Conservation (phyloP, 2,888 invertebrate species). For the Oligia strigilis region DNA sequence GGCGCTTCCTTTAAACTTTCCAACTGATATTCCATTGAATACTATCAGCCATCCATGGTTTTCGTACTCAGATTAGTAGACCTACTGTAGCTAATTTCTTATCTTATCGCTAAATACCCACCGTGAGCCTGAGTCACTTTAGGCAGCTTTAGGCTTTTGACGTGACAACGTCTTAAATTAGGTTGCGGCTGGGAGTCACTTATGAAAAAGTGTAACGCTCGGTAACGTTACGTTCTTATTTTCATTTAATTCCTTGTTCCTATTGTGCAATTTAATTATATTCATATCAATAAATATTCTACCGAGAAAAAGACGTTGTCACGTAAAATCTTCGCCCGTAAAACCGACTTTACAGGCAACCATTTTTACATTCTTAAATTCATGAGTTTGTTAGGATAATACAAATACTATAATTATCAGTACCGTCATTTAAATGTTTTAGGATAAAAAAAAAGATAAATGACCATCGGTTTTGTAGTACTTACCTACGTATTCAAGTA, state of each 20-base stretch:
- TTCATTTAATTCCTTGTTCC: too few species aligned
- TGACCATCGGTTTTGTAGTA: not conserved
- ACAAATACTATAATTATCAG: conserved; percentile 23
- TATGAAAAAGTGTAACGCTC: too few species aligned
- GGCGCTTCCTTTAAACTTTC: conserved; percentile 78
- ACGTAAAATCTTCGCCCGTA: too few species aligned
- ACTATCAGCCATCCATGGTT: conserved; percentile 76
- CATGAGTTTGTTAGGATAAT: conserved; percentile 27
- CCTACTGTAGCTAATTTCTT: conserved; percentile 61
- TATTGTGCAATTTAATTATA: too few species aligned
- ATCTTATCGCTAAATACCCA: conserved; percentile 72
- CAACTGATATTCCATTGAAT: conserved; percentile 81
- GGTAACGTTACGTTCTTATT: too few species aligned
- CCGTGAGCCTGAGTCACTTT: conserved; percentile 39
- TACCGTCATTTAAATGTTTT: not conserved
- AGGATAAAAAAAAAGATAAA: conserved; percentile 3
- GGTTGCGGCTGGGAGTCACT: too few species aligned
- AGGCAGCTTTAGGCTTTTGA: not conserved
- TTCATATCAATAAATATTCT: too few species aligned
- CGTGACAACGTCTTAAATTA: too few species aligned
- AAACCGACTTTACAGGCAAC: too few species aligned
- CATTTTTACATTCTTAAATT: conserved; percentile 16
- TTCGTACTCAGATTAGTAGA: conserved; percentile 79
- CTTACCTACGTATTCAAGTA: not conserved
- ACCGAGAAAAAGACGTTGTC: too few species aligned